Conservation (phyloP, 2,113 vertebrate genomes). For the Eubucco bourcierii region DNA sequence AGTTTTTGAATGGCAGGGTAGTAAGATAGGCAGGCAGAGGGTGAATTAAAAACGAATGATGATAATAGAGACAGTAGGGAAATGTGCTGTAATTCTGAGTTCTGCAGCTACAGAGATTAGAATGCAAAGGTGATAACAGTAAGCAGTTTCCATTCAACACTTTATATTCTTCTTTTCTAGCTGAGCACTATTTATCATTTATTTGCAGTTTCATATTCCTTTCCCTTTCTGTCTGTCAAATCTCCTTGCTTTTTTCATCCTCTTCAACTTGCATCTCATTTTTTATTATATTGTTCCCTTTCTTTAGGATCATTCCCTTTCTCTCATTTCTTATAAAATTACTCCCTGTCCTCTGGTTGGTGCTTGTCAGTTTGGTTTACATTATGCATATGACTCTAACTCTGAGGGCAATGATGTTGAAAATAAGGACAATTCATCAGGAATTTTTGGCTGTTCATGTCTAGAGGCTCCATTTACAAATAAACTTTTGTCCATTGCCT, state of each 20-base stretch:
- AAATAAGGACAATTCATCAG: background rate
- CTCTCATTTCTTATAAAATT: background rate
- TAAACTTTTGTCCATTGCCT: background rate
- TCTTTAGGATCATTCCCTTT: background rate
- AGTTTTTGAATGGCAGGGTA: background rate
- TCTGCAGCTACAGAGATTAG: slow-evolving; percentile 23
- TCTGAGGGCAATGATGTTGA: background rate
- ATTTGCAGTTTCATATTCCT: background rate
- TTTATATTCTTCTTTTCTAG: slow-evolving; percentile 2
- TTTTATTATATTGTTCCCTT: background rate
- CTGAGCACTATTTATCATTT: background rate
- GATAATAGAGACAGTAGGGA: background rate
- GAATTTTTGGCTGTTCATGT: background rate
- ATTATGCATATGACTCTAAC: background rate
- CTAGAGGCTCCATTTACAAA: background rate
- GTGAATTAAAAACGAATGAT: background rate
- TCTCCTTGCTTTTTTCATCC: background rate
- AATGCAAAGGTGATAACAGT: slow-evolving; percentile 9
- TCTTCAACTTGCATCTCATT: background rate
- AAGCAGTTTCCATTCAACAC: slow-evolving; percentile 1
- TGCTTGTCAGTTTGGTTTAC: background rate
- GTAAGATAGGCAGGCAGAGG: background rate
- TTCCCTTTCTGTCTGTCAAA: background rate
- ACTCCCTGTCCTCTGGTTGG: background rate
- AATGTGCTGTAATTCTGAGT: background rate